Base-by-base conservation (phyloP, 2,888 invertebrate genomes). In the Tholera decimalis region DNA sequence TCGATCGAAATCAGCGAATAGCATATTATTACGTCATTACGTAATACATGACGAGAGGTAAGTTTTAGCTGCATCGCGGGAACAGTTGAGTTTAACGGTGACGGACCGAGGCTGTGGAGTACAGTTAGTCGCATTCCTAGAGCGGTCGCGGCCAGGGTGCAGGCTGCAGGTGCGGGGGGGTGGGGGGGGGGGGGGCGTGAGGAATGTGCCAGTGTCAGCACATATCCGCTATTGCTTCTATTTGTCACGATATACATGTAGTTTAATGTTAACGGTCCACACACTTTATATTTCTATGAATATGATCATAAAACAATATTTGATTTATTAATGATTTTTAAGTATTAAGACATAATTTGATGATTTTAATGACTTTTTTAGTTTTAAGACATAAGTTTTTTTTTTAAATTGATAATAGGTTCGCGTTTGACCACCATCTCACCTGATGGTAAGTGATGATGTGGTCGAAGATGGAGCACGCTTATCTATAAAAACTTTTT, bases 81-180 rank as follows among this genome's bases (percentile, higher is more conserved):
- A 90, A 91, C 89, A 87, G 91, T 90, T 88, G 86, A 85, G 86
- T 84, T 89, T 92, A 93, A 91, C 92, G 92, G 92, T 89, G 88
- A 88, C 88, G 91, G 91, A 88, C 88, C 91, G 91, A 93, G 92
- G 91, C 91, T 91, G 91, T 90, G 89, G 82, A 81, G 84, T 85
- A 89, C 90, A 91, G 93, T 94, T 93, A 93, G 88, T 84, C 90
- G 89, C 93, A 93, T 93, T 93, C 94, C 93, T 93, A 91, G 92
- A 87, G 92, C 85, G 86, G 82, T 74, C 78, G 79, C 83, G 79
- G 82, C 80, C 80, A 82, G 84, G 85, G 86, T 84, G 88, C 88
- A 80, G 83, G 84, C 85, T 83, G 88, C 88, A 86, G 87, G 87
- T 88, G 89, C 82, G 73, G 70, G 88, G 89, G 89, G 87, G 89